These are phyloP conservation scores for Octopus sinensis DNA, from an alignment of 1,140 invertebrate species.

Conservation along the genomic window DNA sequence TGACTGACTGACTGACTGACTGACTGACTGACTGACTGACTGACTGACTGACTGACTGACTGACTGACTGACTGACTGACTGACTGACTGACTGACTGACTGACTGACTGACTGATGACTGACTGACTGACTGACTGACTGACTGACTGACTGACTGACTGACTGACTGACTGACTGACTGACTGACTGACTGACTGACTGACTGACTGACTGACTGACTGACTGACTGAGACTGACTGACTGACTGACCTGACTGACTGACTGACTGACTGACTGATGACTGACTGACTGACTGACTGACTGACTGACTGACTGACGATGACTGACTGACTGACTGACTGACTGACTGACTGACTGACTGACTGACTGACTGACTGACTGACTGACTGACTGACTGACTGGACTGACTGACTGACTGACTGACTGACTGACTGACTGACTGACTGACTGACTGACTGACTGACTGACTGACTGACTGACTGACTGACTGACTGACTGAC, in stretches of 20 bases:
- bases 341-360: constrained; percentile 10
- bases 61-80: constrained; percentile 30
- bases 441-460: constrained; percentile 33
- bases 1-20: constrained; percentile 35
- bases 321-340: not conserved
- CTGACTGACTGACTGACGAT: no score
- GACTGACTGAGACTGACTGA: constrained; percentile 1
- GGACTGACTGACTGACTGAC: constrained; percentile 27
- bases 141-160: constrained; percentile 36
- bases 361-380: constrained; percentile 23
- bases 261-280: no score
- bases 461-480: constrained; percentile 32
- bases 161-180: constrained; percentile 34
- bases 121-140: constrained; percentile 35
- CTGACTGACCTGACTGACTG: not conserved
- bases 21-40: constrained; percentile 34
- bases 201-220: constrained; percentile 31
- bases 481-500: constrained; percentile 37
- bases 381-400: constrained; percentile 27
- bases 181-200: constrained; percentile 34
- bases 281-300: not conserved
- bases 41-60: constrained; percentile 28
- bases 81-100: constrained; percentile 29
- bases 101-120: no score
- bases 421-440: constrained; percentile 24